Evolutionary conservation across 1,140 invertebrate genomes (phyloP).

Genomic region (Cyclargus thomasi): DNA sequence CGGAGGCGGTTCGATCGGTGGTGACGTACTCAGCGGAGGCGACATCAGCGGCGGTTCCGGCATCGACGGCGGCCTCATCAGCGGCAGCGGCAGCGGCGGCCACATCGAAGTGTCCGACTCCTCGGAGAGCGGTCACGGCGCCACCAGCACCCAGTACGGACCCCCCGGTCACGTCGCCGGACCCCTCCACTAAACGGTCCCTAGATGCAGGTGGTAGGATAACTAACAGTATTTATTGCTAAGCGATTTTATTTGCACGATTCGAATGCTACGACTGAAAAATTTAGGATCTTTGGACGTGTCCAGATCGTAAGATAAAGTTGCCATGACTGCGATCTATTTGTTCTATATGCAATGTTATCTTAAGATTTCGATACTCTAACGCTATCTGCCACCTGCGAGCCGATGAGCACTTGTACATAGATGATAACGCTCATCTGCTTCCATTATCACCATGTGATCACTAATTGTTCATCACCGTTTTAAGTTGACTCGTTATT

Average conservation of each 20-base stretch:
- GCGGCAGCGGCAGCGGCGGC: constrained; percentile 31
- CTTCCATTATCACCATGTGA: constrained; percentile 25
- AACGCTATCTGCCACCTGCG: constrained; percentile 14
- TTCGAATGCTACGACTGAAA: background rate
- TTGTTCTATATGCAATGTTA: background rate
- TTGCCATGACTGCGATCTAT: background rate
- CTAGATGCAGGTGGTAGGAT: constrained; percentile 40
- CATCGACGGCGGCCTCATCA: constrained; percentile 30
- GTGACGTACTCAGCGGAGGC: constrained; percentile 38
- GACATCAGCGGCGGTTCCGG: constrained; percentile 39
- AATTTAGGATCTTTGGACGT: background rate
- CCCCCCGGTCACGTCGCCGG: constrained; percentile 65
- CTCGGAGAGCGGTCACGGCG: constrained; percentile 38
- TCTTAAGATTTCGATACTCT: background rate
- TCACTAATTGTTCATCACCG: constrained; percentile 34
- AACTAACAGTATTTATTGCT: constrained; percentile 46
- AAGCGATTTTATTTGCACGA: constrained; percentile 27
- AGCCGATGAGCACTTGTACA: constrained; percentile 51
- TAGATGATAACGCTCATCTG: constrained; percentile 43
- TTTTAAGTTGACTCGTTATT: constrained; percentile 66
- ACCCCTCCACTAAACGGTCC: constrained; percentile 52
- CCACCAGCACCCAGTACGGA: constrained; percentile 60
- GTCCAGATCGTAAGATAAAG: background rate
- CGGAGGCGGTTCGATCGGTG: constrained; percentile 41
- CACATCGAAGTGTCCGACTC: constrained; percentile 43